A percentile compares a stretch with the other conserved stretches of the same genome.
Conservation (phyloP, 1,140 invertebrate genomes). For the Drosophila arawakana region DNA sequence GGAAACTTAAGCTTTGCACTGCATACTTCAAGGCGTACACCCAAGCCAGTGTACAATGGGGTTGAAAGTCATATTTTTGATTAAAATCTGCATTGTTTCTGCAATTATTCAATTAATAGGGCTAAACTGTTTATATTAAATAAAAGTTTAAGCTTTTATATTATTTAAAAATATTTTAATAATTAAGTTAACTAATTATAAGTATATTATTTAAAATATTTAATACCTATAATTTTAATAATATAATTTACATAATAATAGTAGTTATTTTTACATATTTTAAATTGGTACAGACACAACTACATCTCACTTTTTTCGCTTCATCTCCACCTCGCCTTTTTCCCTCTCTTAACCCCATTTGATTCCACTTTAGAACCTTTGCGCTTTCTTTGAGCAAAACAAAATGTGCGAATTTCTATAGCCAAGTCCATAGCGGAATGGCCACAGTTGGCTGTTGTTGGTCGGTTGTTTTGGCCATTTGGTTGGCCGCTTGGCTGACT, state of each 20-base stretch:
- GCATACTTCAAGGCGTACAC: conserved; percentile 36
- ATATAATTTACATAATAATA: too few species aligned
- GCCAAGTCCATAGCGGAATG: neutral
- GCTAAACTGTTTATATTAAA: neutral
- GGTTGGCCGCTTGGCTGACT: conserved; percentile 73
- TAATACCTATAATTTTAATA: too few species aligned
- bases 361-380: neutral
- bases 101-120: too few species aligned
- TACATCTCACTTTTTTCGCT: neutral
- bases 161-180: neutral
- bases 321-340: too few species aligned
- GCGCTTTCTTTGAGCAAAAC: conserved; percentile 5
- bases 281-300: neutral
- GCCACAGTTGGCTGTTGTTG: conserved; percentile 27
- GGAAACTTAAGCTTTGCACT: conserved; percentile 46
- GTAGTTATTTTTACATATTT: neutral
- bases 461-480: conserved; percentile 49
- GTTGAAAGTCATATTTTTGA: neutral
- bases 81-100: neutral
- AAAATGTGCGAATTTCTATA: conserved; percentile 19
- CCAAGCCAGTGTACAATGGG: conserved; percentile 29
- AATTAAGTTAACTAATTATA: too few species aligned
- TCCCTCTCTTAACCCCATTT: too few species aligned
- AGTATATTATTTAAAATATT: too few species aligned
- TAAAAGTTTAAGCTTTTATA: neutral